These are phyloP conservation scores for Caradrina clavipalpis DNA, from an alignment of 2,888 invertebrate genomes.

Conservation along the genomic window DNA sequence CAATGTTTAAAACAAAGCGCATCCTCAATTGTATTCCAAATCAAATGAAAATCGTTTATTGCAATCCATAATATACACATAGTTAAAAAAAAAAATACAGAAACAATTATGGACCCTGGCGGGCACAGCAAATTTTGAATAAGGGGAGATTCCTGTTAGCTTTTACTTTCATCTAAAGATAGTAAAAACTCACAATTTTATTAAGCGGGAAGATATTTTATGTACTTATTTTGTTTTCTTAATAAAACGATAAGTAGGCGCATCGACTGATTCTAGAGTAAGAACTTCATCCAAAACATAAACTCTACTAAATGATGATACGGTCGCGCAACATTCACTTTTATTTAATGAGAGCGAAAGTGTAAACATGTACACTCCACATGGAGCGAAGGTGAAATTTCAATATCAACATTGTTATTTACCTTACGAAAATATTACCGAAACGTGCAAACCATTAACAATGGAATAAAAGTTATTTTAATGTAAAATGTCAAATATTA, in stretches of 20 bases:
- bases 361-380: neutral
- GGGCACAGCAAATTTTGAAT: too few species aligned
- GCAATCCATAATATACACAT: too few species aligned
- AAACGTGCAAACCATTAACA: neutral
- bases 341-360: slow-evolving; percentile 20
- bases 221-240: neutral
- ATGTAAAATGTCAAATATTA: neutral
- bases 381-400: slow-evolving; percentile 13
- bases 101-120: too few species aligned
- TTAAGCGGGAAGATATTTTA: neutral
- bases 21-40: neutral
- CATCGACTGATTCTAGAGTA: neutral
- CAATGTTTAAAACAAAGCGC: slow-evolving; percentile 1
- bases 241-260: neutral
- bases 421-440: neutral
- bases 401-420: slow-evolving; percentile 15
- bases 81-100: too few species aligned
- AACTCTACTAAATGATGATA: neutral
- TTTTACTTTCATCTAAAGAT: slow-evolving; percentile 30
- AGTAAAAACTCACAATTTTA: slow-evolving; percentile 17
- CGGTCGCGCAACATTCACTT: neutral
- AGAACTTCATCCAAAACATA: neutral
- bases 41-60: too few species aligned
- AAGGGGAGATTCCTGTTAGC: too few species aligned
- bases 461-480: slow-evolving; percentile 2